These are phyloP conservation scores for Nomia melanderi DNA, from an alignment of 1,140 invertebrate genomes.

Conservation along the genomic window DNA sequence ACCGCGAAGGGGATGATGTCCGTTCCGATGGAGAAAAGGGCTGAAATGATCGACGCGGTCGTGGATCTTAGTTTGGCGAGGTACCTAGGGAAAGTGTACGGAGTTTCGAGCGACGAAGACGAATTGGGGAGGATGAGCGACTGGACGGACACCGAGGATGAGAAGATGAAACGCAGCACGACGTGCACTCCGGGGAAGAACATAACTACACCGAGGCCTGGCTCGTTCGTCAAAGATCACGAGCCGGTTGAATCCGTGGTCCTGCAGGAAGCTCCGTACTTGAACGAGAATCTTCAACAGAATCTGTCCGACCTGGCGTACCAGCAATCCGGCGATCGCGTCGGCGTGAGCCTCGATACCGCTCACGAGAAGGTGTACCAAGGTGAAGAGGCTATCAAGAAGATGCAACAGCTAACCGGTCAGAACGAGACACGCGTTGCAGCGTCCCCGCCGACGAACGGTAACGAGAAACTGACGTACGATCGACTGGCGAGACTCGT, in stretches of 20 bases:
- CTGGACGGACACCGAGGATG: slow-evolving; percentile 46
- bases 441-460: not conserved
- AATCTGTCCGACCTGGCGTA: slow-evolving; percentile 79
- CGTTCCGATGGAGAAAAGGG: not conserved
- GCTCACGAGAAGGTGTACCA: slow-evolving; percentile 66
- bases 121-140: slow-evolving; percentile 28
- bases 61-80: slow-evolving; percentile 57
- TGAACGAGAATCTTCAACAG: slow-evolving; percentile 63
- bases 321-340: slow-evolving; percentile 74
- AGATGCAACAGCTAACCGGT: slow-evolving; percentile 58
- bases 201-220: slow-evolving; percentile 67
- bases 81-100: slow-evolving; percentile 56
- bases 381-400: slow-evolving; percentile 69
- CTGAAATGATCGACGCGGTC: slow-evolving; percentile 53
- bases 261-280: slow-evolving; percentile 73
- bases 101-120: slow-evolving; percentile 3
- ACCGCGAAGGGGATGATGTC: not conserved
- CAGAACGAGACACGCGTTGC: slow-evolving; percentile 4
- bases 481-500: not conserved
- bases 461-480: not conserved
- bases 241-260: slow-evolving; percentile 68
- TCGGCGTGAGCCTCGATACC: slow-evolving; percentile 73
- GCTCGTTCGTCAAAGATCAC: slow-evolving; percentile 74
- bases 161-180: slow-evolving; percentile 44
- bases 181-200: slow-evolving; percentile 33